These are phyloP conservation scores for Sarcoramphus papa DNA, from an alignment of 2,797 vertebrate species.

Conservation along the genomic window DNA sequence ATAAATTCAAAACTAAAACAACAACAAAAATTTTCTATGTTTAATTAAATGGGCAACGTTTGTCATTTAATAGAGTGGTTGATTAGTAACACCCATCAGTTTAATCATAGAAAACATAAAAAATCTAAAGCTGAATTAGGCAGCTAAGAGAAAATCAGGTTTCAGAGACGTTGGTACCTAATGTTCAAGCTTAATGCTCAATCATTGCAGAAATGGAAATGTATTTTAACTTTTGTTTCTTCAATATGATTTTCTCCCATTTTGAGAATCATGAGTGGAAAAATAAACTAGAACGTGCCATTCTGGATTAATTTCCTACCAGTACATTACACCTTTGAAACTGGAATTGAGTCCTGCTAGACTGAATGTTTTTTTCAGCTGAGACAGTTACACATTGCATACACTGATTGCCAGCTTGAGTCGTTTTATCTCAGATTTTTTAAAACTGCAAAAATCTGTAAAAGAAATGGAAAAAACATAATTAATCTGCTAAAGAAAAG, in stretches of 20 bases:
- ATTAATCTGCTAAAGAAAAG: background rate
- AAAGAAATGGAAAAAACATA: background rate
- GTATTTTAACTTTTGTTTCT: background rate
- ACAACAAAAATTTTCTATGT: background rate
- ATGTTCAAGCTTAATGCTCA: background rate
- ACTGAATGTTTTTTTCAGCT: background rate
- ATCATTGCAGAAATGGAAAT: background rate
- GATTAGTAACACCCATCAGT: background rate
- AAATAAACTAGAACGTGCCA: background rate
- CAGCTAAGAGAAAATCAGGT: background rate
- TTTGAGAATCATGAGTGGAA: background rate
- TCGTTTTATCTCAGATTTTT: background rate
- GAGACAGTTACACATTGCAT: background rate
- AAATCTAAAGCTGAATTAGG: background rate
- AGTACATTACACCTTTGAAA: background rate
- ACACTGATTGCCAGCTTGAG: background rate
- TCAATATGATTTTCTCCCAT: background rate
- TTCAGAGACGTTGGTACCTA: background rate
- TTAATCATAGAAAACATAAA: background rate
- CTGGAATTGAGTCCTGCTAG: background rate
- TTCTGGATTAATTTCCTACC: background rate
- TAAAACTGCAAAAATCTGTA: background rate
- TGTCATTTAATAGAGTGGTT: background rate
- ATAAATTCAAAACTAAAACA: background rate
- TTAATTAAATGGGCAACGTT: background rate